A percentile compares a stretch with the other conserved stretches of the same genome.
phyloP scores from a whole-genome alignment of 2,113 vertebrate genomes.

The Thymallus thymallus region DNA sequence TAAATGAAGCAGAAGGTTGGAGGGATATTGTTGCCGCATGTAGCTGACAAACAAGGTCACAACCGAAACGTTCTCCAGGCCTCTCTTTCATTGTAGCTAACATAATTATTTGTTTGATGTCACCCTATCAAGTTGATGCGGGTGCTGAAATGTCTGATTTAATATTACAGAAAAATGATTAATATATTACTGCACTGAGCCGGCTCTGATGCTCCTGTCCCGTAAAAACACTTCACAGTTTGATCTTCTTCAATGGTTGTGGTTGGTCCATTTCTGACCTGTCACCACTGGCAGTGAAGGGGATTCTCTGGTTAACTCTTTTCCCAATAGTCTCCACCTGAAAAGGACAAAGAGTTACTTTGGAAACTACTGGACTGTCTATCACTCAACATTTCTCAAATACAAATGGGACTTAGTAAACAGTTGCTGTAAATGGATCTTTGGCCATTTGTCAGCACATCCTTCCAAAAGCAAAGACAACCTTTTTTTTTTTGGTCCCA shows the following conservation, averaged over 20 bases:
- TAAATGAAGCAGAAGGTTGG: neutral
- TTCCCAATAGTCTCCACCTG: conserved; percentile 41
- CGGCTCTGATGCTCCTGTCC: neutral
- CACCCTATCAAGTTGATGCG: neutral
- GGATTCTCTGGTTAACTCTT: conserved; percentile 29
- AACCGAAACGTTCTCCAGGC: neutral
- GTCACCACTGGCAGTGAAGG: conserved; percentile 15
- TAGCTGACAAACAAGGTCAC: neutral
- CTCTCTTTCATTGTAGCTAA: neutral
- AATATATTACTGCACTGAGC: neutral
- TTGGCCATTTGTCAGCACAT: neutral
- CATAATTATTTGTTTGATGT: neutral
- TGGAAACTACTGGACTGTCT: neutral
- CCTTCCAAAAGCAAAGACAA: neutral
- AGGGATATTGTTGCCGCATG: neutral
- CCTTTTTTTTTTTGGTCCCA: neutral
- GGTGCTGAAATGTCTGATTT: neutral
- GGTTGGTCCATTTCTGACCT: conserved; percentile 11
- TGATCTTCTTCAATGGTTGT: conserved; percentile 20
- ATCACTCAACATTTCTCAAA: no score
- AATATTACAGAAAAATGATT: neutral
- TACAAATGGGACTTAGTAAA: neutral
- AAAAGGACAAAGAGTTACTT: neutral
- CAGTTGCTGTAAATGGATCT: neutral
- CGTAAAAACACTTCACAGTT: conserved; percentile 8